phyloP scores from a whole-genome alignment of 2,113 vertebrate species.

The Haliaeetus leucogaster region DNA sequence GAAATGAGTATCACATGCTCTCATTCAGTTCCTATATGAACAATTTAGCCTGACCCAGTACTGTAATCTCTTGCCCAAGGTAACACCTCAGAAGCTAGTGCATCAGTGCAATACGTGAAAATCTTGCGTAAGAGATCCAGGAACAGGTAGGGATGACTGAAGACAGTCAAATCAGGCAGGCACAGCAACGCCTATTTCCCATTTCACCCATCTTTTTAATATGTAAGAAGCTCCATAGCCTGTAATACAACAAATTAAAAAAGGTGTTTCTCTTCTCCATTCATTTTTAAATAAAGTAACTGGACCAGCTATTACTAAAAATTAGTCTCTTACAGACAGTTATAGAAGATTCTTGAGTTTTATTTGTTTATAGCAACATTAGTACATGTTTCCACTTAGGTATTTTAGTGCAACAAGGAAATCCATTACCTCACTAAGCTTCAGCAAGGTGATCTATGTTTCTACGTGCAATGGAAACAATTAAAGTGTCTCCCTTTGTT shows the following conservation, averaged over 20 bases:
- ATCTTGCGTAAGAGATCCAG: neutral
- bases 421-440: neutral
- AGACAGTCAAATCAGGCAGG: neutral
- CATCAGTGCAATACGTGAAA: neutral
- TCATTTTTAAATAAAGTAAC: neutral
- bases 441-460: constrained; percentile 18
- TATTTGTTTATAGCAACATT: constrained; percentile 40
- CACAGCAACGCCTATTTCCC: neutral
- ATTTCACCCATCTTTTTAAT: neutral
- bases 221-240: neutral
- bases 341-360: constrained; percentile 7
- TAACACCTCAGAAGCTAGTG: fast-evolving
- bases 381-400: constrained; percentile 7
- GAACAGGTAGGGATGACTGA: neutral
- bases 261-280: neutral
- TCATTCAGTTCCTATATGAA: neutral
- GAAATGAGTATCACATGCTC: neutral
- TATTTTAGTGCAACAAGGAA: constrained; percentile 41
- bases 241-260: neutral
- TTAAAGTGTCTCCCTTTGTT: neutral
- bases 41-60: neutral
- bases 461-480: neutral
- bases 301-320: neutral
- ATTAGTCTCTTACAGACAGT: neutral
- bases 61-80: neutral